Evolutionary conservation across 2,113 vertebrate genomes (phyloP), one percentile per base, ranked within the genome.

Genomic region (Corynorhinus townsendii): DNA sequence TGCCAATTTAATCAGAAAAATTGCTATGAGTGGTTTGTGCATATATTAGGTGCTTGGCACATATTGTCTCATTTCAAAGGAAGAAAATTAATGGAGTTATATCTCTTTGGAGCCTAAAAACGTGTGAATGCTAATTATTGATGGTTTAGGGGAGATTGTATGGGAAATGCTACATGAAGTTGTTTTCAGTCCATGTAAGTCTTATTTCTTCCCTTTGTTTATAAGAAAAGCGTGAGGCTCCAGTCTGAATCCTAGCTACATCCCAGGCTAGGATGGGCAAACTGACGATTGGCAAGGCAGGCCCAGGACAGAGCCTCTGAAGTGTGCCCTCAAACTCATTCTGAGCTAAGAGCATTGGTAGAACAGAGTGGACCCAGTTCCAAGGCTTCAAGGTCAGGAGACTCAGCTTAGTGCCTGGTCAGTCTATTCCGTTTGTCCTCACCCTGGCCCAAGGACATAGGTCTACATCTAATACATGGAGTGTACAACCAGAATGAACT

Each of bases 41-140:
- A 66, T 12, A 35, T 68, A 45, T 49, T 66, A 88, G 62, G 45
- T 72, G 12, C 28, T 83, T 62, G 80, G 52, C 11, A 89, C 15
- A 40, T 87, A 69, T 0, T 86, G n/a, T 80, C 30, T 90, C 33
- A 85, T 47, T 88, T 96, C 64, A 94, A 90, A 92, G 40, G 20
- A 52, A 52, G 66, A 76, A 82, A 47, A 11, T 33, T 84, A 87
- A 40, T 24, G 7, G 45, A 40, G 43, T 49, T 81, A 11, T 47
- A 82, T 93, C 22, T 82, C 1, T 66, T 71, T 82, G 28, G 45
- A 80, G 22, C 28, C 68, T 71, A 28, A 89, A 38, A 81, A 72
- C 14, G 47, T 89, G 5, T 24, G 40, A 92, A 43, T 40, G 35
- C 8, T 56, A 77, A 64, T 64, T 79, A n/a, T 1, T 84, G 38